These are phyloP conservation scores for Ceratosolen fusciceps DNA, from an alignment of 1,140 invertebrate species.

Conservation along the genomic window DNA sequence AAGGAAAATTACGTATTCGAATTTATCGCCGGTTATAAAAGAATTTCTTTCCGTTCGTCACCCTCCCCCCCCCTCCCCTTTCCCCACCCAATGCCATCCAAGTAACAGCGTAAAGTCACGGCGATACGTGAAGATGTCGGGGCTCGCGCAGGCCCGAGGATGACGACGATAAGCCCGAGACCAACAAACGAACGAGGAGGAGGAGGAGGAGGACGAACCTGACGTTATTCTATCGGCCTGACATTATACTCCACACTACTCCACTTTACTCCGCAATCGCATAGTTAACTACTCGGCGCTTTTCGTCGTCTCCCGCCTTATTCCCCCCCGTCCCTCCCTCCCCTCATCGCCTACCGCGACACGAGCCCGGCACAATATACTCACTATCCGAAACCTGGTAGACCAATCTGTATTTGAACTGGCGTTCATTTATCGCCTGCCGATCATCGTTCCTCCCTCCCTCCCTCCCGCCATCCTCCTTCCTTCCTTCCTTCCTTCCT, in stretches of 20 bases:
- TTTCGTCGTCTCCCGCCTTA: neutral
- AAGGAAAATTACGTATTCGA: no score
- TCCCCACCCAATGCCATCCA: no score
- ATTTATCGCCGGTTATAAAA: no score
- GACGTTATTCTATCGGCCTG: conserved; percentile 16
- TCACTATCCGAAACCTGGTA: neutral
- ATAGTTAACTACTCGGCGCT: neutral
- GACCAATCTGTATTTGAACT: neutral
- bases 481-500: no score
- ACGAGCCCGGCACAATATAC: neutral
- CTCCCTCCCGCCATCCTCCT: no score
- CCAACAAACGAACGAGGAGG: neutral
- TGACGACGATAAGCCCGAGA: neutral
- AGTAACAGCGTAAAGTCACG: no score
- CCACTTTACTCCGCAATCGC: conserved; percentile 2
- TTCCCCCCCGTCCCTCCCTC: neutral
- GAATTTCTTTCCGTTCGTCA: no score
- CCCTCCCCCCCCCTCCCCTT: no score
- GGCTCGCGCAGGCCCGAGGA: no score
- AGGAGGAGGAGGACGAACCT: conserved; percentile 41
- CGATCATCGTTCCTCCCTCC: neutral
- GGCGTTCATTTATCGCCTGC: neutral
- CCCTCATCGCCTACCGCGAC: neutral
- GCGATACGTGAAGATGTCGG: no score
- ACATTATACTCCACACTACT: conserved; percentile 8